These are phyloP conservation scores for Monoplex corrugatus DNA, from an alignment of 2,888 invertebrate species.

Conservation along the genomic window DNA sequence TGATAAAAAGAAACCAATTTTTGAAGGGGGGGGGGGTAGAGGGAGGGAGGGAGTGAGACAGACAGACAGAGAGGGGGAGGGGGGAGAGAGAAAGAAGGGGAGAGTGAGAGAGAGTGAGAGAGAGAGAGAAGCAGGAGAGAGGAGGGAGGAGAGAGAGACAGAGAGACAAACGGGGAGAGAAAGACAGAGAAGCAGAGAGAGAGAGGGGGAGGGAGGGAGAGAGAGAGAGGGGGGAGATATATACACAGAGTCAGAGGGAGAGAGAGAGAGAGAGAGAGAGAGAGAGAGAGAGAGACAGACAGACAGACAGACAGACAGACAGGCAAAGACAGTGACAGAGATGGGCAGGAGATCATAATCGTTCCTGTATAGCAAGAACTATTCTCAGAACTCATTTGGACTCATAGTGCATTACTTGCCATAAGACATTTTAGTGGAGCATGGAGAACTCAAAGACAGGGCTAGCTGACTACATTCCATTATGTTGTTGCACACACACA, in stretches of 20 bases:
- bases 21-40: neutral
- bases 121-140: neutral
- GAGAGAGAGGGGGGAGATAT: neutral
- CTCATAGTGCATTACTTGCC: too few relatives aligned
- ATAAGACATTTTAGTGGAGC: too few relatives aligned
- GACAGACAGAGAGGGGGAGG: slow-evolving; percentile 2
- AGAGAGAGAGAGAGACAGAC: neutral
- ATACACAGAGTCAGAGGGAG: neutral
- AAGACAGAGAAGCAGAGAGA: neutral
- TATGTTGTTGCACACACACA: too few relatives aligned
- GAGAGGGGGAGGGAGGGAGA: neutral
- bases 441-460: too few relatives aligned
- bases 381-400: too few relatives aligned
- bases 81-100: slow-evolving; percentile 27
- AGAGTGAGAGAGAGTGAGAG: slow-evolving; percentile 20
- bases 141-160: neutral
- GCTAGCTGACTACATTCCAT: too few relatives aligned
- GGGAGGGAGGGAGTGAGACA: neutral
- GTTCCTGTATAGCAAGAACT: too few relatives aligned
- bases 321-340: too few relatives aligned
- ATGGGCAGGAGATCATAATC: too few relatives aligned
- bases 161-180: neutral
- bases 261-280: slow-evolving; percentile 12
- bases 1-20: too few relatives aligned
- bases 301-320: neutral